Evolutionary conservation across 2,888 invertebrate species (phyloP).

Genomic region (Theodoxus fluviatilis): DNA sequence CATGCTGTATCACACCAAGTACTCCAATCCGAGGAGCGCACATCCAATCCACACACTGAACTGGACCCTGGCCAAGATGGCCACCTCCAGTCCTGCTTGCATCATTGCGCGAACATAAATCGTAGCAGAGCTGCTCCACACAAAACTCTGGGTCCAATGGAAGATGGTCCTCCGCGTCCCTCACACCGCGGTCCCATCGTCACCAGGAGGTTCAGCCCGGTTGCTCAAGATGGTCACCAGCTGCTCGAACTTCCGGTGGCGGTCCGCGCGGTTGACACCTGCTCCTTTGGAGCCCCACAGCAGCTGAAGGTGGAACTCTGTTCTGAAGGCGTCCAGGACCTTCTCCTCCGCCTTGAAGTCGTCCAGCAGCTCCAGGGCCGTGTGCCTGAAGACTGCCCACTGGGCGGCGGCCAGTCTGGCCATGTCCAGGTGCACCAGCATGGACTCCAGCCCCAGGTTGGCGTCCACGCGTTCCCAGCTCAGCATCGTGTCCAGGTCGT

Average conservation of each 20-base stretch:
- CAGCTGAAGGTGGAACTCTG: constrained; percentile 89
- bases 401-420: constrained; percentile 81
- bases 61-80: too few species aligned
- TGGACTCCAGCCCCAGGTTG: constrained; percentile 77
- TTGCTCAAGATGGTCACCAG: constrained; percentile 80
- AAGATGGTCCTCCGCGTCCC: too few species aligned
- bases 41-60: too few species aligned
- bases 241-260: constrained; percentile 81
- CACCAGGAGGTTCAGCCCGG: constrained; percentile 69
- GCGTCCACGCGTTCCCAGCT: constrained; percentile 66
- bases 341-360: constrained; percentile 64
- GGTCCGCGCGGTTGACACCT: constrained; percentile 76
- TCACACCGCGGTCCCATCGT: constrained; percentile 54
- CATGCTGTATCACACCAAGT: too few species aligned
- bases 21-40: too few species aligned
- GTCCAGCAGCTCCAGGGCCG: constrained; percentile 80
- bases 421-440: constrained; percentile 82
- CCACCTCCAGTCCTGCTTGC: too few species aligned
- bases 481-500: constrained; percentile 34
- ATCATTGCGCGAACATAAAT: too few species aligned
- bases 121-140: too few species aligned
- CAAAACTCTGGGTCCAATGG: too few species aligned
- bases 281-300: constrained; percentile 90
- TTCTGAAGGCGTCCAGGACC: constrained; percentile 76
- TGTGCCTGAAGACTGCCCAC: constrained; percentile 78